phyloP scores from a whole-genome alignment of 1,140 invertebrate species.

The Bursaphelenchus mucronatus region DNA sequence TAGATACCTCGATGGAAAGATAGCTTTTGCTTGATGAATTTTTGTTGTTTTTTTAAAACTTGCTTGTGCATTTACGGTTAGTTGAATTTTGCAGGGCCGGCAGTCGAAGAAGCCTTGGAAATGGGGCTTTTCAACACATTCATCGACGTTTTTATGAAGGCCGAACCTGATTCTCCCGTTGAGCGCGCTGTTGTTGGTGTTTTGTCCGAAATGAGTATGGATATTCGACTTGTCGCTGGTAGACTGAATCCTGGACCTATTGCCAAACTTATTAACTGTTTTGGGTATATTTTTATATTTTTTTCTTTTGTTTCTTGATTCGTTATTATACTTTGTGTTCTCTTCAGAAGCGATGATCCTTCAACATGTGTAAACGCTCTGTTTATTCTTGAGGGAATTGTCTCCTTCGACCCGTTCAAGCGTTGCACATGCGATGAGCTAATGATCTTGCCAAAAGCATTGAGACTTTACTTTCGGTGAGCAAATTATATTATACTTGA shows the following conservation, averaged over 20 bases:
- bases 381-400: too few relatives aligned
- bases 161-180: neutral
- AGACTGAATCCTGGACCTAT: neutral
- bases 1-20: too few relatives aligned
- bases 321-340: neutral
- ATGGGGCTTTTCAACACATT: neutral
- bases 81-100: neutral
- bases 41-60: too few relatives aligned
- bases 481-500: neutral
- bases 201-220: conserved; percentile 5
- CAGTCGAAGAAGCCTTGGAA: neutral
- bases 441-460: neutral
- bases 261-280: conserved; percentile 2
- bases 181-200: neutral
- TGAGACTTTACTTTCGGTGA: neutral
- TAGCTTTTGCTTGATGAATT: too few relatives aligned
- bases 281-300: conserved; percentile 5
- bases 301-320: neutral
- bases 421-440: too few relatives aligned
- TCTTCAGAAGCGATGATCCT: neutral
- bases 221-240: neutral
- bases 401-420: too few relatives aligned
- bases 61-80: neutral
- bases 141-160: neutral
- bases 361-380: too few relatives aligned